Percentiles rank a stretch among this genome's conserved stretches.
phyloP scores from a whole-genome alignment of 2,888 invertebrate species.

The Nipponacmea schrenckii region DNA sequence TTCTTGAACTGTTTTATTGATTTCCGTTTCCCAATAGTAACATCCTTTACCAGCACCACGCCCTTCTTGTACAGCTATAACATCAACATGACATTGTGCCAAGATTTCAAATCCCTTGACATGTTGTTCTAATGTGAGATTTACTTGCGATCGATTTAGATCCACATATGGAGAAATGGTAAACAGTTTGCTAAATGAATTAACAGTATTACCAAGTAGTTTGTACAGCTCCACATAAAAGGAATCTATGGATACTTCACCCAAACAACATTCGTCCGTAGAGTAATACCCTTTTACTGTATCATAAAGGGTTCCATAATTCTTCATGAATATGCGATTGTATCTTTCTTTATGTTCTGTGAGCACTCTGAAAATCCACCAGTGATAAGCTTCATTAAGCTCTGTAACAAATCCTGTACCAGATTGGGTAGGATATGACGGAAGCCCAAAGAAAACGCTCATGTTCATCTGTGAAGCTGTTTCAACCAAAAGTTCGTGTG shows the following conservation, averaged over 20 bases:
- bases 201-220: slow-evolving; percentile 23
- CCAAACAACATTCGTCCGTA: slow-evolving; percentile 32
- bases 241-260: slow-evolving; percentile 14
- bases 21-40: slow-evolving; percentile 50
- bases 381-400: slow-evolving; percentile 38
- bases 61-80: slow-evolving; percentile 55
- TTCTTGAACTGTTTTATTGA: slow-evolving; percentile 26
- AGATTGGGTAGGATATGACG: slow-evolving; percentile 33
- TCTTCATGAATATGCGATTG: not conserved
- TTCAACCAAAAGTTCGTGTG: slow-evolving; percentile 44
- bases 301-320: slow-evolving; percentile 22
- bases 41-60: slow-evolving; percentile 48
- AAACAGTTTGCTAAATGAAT: slow-evolving; percentile 24
- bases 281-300: slow-evolving; percentile 38
- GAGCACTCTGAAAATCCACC: slow-evolving; percentile 39
- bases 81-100: slow-evolving; percentile 32
- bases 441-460: slow-evolving; percentile 52
- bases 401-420: slow-evolving; percentile 15
- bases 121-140: slow-evolving; percentile 38
- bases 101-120: slow-evolving; percentile 41
- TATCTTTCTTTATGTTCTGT: slow-evolving; percentile 44
- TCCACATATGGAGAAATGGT: slow-evolving; percentile 34
- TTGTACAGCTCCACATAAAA: slow-evolving; percentile 26
- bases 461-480: slow-evolving; percentile 43
- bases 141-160: slow-evolving; percentile 27